Evolutionary conservation across 1,140 invertebrate genomes (phyloP).

Genomic region (Philotrypesis tridentata): DNA sequence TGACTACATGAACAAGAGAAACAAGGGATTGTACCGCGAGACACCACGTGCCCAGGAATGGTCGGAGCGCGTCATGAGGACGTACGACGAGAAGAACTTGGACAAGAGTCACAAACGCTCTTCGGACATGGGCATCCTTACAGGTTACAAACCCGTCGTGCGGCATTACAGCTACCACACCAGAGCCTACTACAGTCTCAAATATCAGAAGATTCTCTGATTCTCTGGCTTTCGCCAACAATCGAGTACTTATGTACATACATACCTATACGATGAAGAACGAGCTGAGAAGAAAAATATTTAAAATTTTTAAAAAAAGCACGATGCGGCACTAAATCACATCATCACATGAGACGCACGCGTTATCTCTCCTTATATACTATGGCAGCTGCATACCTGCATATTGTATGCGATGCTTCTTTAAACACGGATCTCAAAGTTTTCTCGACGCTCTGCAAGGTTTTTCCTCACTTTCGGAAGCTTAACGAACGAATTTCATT

Average conservation of each 20-base stretch:
- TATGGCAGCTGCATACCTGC: no score
- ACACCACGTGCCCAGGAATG: slow-evolving; percentile 85
- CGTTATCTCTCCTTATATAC: no score
- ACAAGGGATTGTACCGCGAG: slow-evolving; percentile 80
- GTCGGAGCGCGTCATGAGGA: slow-evolving; percentile 85
- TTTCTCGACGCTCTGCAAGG: neutral
- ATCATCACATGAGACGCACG: no score
- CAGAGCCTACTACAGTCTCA: slow-evolving; percentile 71
- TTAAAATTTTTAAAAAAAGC: neutral
- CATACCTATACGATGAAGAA: no score
- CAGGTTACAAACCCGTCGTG: slow-evolving; percentile 61
- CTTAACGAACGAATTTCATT: neutral
- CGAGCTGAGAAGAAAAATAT: neutral
- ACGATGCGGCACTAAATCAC: no score
- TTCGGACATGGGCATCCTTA: slow-evolving; percentile 68
- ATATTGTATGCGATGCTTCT: no score
- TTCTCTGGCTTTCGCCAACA: no score
- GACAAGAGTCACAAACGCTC: slow-evolving; percentile 64
- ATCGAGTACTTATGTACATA: neutral
- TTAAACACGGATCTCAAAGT: neutral
- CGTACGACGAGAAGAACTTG: slow-evolving; percentile 75
- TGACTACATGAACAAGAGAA: slow-evolving; percentile 84
- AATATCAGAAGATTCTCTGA: slow-evolving; percentile 70
- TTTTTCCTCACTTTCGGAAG: neutral
- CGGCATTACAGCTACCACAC: slow-evolving; percentile 72